These are phyloP conservation scores for Calameuta pallipes DNA, from an alignment of 2,888 invertebrate genomes.

Conservation along the genomic window DNA sequence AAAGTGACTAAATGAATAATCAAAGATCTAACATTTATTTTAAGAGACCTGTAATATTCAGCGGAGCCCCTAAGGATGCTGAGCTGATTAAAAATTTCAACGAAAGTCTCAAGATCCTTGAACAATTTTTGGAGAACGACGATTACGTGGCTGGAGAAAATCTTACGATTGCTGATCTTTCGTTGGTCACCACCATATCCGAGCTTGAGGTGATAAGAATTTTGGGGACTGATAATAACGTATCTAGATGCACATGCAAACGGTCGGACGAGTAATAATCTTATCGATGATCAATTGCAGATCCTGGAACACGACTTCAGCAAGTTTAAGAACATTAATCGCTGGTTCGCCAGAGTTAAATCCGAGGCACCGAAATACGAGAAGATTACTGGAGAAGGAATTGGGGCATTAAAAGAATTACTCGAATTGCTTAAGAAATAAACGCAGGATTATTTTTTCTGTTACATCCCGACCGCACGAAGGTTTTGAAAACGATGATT, in stretches of 20 bases:
- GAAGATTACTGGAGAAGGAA: too few species aligned
- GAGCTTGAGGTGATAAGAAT: too few species aligned
- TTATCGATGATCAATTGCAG: too few species aligned
- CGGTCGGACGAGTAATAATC: too few species aligned
- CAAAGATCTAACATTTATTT: not conserved
- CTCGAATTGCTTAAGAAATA: too few species aligned
- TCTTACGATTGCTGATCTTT: constrained; percentile 80
- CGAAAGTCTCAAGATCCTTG: constrained; percentile 75
- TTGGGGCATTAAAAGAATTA: too few species aligned
- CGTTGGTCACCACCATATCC: constrained; percentile 76
- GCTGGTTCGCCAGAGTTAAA: constrained; percentile 73
- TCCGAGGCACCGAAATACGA: constrained; percentile 64
- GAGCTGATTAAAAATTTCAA: constrained; percentile 77
- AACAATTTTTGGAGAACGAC: constrained; percentile 75
- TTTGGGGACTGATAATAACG: too few species aligned
- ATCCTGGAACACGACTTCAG: constrained; percentile 70
- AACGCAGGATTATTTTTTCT: too few species aligned
- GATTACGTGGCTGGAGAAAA: constrained; percentile 76
- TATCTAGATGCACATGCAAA: too few species aligned
- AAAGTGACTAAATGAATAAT: too few species aligned
- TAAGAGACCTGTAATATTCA: constrained; percentile 58
- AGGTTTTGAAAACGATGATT: too few species aligned
- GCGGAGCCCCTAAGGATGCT: constrained; percentile 70
- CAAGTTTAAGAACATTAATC: constrained; percentile 76
- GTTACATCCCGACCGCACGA: too few species aligned